Percentiles rank a stretch among this genome's conserved stretches.
These are phyloP conservation scores for Antechinus flavipes DNA, from an alignment of 2,113 vertebrate species.

Conservation along the genomic window DNA sequence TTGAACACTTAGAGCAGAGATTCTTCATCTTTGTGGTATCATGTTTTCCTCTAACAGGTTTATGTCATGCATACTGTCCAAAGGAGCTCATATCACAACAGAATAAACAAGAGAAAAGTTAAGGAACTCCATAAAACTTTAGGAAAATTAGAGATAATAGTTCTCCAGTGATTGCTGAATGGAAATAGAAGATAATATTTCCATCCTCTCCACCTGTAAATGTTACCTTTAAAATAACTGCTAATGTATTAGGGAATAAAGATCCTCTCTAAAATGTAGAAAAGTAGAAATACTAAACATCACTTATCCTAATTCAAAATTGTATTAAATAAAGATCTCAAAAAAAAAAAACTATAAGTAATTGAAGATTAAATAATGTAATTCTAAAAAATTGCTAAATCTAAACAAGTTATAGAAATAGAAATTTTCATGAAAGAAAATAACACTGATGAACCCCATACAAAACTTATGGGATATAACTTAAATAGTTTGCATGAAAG, in stretches of 20 bases:
- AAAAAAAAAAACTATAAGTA: not conserved
- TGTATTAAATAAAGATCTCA: not conserved
- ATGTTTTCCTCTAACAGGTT: not conserved
- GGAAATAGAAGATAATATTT: not conserved
- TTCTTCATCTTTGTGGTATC: not conserved
- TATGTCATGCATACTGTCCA: not conserved
- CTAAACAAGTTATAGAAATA: not conserved
- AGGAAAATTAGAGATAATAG: not conserved
- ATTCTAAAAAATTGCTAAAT: not conserved
- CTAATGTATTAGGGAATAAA: not conserved
- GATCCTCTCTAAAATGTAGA: not conserved
- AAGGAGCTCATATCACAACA: not conserved
- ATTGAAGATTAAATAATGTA: not conserved
- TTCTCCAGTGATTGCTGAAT: not conserved
- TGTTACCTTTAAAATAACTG: not conserved
- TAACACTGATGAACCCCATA: not conserved
- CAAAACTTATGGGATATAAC: not conserved
- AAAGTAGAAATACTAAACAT: not conserved
- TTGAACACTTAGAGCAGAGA: not conserved
- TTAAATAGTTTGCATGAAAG: not conserved
- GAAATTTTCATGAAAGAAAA: not conserved
- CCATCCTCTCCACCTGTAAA: not conserved
- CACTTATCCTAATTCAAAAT: not conserved
- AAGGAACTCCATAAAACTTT: not conserved
- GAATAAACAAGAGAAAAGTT: not conserved